Base-by-base conservation (phyloP, 2,888 invertebrate species). In the Polydrusus pterygomalis region DNA sequence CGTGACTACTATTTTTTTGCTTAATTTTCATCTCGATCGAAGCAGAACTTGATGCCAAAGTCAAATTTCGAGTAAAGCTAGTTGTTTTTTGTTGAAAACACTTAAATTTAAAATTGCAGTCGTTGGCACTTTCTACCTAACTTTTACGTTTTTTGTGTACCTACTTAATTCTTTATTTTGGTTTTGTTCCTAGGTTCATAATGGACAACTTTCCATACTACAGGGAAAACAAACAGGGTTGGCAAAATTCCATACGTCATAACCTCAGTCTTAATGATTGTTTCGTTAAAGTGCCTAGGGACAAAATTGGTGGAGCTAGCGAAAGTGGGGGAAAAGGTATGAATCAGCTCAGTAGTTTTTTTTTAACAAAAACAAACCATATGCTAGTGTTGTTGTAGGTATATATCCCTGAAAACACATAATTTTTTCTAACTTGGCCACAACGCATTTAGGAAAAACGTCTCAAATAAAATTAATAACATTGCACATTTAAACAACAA, bases 181-280 rank as follows among this genome's bases (percentile, higher is more conserved):
- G 2, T 25, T 25, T 25, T 58, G 15, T 30, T 54, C 56, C 30
- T 47, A 81, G 84, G 82, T 96, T 94, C 86, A 95, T 95, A 79
- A 95, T 95, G 94, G 95, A 95, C 81, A 90, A 92, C 81, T 95
- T 95, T 85, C 95, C 95, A 0, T 95, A 94, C 85, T 95, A 95
- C 83, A 89, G 95, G 20, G 94, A 95, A 83, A 95, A 95, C 86
- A 93, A 93, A 80, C 95, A 95, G 85, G 95, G 92, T 38, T 93
- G 93, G 94, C 95, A 95, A 85, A 95, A 95, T 87, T 93, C 93
- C 64, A 95, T 95, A 75, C 88, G 95, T 0, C 95, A 95, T 84
- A 95, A 95, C 88, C 89, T 95, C 45, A 93, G 93, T 77, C 88
- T 95, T 74, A 95, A 95, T 87, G 95, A 95, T 86, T 95, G 95